Evolutionary conservation across 2,113 vertebrate species (phyloP).

Genomic region (Sylvia atricapilla): DNA sequence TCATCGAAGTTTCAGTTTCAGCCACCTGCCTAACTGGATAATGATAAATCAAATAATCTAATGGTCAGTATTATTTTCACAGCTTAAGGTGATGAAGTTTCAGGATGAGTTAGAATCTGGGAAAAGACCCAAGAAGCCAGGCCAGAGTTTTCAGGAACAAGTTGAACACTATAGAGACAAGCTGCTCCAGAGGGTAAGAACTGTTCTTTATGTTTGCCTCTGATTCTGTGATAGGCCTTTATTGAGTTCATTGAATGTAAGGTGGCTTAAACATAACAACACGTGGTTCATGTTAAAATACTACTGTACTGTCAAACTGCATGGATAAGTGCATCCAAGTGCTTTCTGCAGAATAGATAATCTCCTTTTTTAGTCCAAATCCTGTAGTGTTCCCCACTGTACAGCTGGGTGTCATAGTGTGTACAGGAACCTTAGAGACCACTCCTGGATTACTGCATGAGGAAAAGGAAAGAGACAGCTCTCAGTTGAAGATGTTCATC

Average conservation of each 20-base stretch:
- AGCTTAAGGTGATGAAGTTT: conserved; percentile 99
- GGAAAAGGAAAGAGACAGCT: background rate
- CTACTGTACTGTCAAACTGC: background rate
- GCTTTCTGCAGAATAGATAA: background rate
- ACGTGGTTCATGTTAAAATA: background rate
- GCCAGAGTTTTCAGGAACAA: conserved; percentile 96
- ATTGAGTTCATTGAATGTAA: background rate
- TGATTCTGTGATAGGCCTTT: conserved; percentile 4
- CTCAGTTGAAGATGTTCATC: background rate
- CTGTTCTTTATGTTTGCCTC: conserved; percentile 24
- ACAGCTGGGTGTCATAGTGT: background rate
- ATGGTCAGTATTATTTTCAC: conserved; percentile 60
- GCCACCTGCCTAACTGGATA: background rate
- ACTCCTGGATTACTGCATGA: background rate
- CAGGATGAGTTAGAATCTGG: conserved; percentile 98
- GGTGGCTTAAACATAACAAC: background rate
- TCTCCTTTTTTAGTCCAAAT: background rate
- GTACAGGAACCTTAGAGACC: background rate
- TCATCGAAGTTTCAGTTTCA: conserved; percentile 13
- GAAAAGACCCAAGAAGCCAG: conserved; percentile 94
- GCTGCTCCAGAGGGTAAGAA: conserved; percentile 91
- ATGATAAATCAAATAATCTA: conserved; percentile 25
- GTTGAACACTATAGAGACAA: conserved; percentile 98
- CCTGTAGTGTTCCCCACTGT: background rate
- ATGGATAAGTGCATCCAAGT: background rate